These are phyloP conservation scores for Rutilus rutilus DNA, from an alignment of 2,113 vertebrate species.

Conservation along the genomic window DNA sequence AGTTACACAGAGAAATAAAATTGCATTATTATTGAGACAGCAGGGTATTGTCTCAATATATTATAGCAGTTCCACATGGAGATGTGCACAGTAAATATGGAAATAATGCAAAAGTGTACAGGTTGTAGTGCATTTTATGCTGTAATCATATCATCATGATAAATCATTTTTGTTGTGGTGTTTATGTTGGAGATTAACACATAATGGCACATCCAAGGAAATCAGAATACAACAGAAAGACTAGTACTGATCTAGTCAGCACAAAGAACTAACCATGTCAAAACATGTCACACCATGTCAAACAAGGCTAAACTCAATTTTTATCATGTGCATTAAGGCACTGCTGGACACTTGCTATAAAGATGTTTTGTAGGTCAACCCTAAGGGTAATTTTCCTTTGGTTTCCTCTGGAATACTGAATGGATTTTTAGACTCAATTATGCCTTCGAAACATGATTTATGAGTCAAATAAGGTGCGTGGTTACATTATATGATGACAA, in stretches of 20 bases:
- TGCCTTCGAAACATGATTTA: not conserved
- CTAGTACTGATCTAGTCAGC: not conserved
- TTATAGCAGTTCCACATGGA: not conserved
- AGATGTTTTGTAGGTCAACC: not conserved
- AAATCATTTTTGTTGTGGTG: slow-evolving; percentile 31
- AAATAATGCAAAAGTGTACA: not conserved
- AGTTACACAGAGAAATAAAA: slow-evolving; percentile 10
- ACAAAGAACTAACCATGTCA: not conserved
- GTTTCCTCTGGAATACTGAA: not conserved
- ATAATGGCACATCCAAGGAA: not conserved
- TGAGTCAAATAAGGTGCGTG: not conserved
- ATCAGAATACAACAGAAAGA: not conserved
- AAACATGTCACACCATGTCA: not conserved
- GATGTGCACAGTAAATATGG: not conserved
- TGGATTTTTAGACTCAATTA: not conserved
- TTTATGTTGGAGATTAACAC: not conserved
- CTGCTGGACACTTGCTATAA: not conserved
- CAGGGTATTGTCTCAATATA: not conserved
- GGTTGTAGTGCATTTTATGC: not conserved
- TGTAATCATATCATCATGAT: too few relatives aligned
- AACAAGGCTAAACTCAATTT: not conserved
- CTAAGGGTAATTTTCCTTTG: not conserved
- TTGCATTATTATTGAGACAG: not conserved
- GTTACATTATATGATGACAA: not conserved
- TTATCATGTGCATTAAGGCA: not conserved